Conservation (phyloP, 2,797 vertebrate genomes). For the Silurus aristotelis region DNA sequence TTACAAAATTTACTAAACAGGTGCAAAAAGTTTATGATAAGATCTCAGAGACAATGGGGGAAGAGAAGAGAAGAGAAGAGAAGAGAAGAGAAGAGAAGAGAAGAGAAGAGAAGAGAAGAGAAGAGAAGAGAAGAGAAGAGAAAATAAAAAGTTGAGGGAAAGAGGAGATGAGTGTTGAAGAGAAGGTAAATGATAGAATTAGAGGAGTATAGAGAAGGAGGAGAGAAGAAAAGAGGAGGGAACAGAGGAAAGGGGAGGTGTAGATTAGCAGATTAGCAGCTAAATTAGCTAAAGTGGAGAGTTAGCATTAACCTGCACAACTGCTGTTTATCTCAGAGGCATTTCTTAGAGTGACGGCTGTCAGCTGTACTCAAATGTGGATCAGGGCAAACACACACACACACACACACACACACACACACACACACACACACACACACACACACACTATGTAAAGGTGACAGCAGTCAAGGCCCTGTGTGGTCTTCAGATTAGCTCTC, state of each 20-base stretch:
- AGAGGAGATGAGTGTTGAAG: no score
- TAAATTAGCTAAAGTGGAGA: neutral
- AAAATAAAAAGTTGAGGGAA: no score
- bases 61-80: no score
- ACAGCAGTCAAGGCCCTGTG: slow-evolving; percentile 68
- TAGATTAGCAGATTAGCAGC: neutral
- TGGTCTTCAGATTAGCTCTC: slow-evolving; percentile 73
- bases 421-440: neutral
- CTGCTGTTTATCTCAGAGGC: slow-evolving; percentile 74
- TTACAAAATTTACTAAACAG: slow-evolving; percentile 1
- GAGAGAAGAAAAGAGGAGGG: no score
- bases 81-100: neutral
- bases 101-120: neutral
- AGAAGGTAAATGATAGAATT: no score
- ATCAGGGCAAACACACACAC: neutral
- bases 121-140: neutral
- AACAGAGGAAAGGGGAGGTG: no score
- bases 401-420: slow-evolving; percentile 15
- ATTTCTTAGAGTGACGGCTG: slow-evolving; percentile 50
- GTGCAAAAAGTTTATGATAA: neutral
- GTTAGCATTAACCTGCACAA: slow-evolving; percentile 66
- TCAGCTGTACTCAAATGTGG: neutral
- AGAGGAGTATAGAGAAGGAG: no score
- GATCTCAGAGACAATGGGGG: neutral
- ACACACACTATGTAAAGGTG: slow-evolving; percentile 64